Conservation (phyloP, 2,113 vertebrate genomes). For the Variabilichromis moorii region DNA sequence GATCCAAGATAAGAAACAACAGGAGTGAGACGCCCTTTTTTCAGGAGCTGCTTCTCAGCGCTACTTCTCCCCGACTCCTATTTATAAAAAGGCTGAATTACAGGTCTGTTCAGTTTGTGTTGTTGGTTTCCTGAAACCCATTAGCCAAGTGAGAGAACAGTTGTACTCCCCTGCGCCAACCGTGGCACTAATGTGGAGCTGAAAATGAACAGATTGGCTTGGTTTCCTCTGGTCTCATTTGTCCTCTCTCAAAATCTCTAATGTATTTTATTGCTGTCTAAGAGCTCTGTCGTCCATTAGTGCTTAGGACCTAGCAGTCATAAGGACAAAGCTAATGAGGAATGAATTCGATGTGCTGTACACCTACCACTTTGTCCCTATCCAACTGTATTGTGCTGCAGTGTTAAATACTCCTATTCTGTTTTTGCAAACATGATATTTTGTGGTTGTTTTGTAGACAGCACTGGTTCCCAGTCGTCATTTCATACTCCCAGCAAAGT, state of each 20-base stretch:
- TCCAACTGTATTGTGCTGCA: not conserved
- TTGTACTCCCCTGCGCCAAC: not conserved
- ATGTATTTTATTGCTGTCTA: slow-evolving; percentile 13
- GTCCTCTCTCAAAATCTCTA: not conserved
- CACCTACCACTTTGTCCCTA: not conserved
- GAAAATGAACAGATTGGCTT: not conserved
- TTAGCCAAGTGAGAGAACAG: slow-evolving; percentile 3
- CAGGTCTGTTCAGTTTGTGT: not conserved
- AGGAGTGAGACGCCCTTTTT: not conserved
- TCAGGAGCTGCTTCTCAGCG: not conserved
- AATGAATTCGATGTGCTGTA: not conserved
- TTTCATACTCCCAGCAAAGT: not conserved
- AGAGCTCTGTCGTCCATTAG: slow-evolving; percentile 14
- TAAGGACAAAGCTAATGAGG: not conserved
- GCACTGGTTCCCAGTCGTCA: accelerated
- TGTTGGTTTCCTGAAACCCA: slow-evolving; percentile 1
- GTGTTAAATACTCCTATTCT: not conserved
- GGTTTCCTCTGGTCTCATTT: not conserved
- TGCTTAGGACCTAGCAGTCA: not conserved
- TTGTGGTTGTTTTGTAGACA: not conserved
- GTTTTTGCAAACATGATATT: not conserved
- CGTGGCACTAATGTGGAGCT: not conserved
- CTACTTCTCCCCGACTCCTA: not conserved
- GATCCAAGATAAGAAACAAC: not conserved
- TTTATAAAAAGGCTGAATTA: not conserved